Evolutionary conservation across 2,888 invertebrate genomes (phyloP), one percentile per base, ranked within the genome.

Genomic region (Aspidiotus rigidus): DNA sequence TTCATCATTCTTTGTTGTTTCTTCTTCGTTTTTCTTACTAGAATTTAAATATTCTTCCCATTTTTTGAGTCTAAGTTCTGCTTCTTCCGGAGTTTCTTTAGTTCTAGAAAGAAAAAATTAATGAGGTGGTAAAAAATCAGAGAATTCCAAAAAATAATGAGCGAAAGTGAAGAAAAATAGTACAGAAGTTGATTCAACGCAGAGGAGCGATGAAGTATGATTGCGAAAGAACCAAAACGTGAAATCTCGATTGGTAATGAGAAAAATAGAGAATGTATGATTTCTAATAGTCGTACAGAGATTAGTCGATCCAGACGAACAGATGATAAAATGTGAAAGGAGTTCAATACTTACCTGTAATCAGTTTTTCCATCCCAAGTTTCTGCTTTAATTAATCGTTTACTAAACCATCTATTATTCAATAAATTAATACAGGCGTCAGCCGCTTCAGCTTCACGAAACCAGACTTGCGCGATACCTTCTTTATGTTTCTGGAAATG

Each of bases 341-440:
- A 7, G 49, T 28, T 28, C 41, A 28, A 28, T 5, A 76, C 79
- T 77, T 73, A 83, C 84, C 86, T 88, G 79, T 88, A 95, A 78
- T 94, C 97, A 0, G 93, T 93, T 77, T 89, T 89, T 16, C 98
- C 98, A 80, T 99, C 96, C 93, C 94, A 98, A 72, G 89, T 86
- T 77, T 89, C 88, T 6, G 95, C 97, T 6, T 83, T 84, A 41
- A 99, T 83, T 78, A 88, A 85, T 54, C 91, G 82, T 77, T 93
- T 87, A 9, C 90, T 91, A 80, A 96, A 95, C 85, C 89, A 93
- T 54, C 97, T 83, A 1, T 91, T 90, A 78, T 96, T 89, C 76
- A 98, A 84, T 73, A 93, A 84, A 74, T 84, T 83, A 11, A 98
- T 85, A 62, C 93, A 95, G 70, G 87, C 84, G 79, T 98, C 96